A percentile compares a stretch with the other conserved stretches of the same genome.
Conservation (phyloP, 2,888 invertebrate genomes). For the Luffia ferchaultella region DNA sequence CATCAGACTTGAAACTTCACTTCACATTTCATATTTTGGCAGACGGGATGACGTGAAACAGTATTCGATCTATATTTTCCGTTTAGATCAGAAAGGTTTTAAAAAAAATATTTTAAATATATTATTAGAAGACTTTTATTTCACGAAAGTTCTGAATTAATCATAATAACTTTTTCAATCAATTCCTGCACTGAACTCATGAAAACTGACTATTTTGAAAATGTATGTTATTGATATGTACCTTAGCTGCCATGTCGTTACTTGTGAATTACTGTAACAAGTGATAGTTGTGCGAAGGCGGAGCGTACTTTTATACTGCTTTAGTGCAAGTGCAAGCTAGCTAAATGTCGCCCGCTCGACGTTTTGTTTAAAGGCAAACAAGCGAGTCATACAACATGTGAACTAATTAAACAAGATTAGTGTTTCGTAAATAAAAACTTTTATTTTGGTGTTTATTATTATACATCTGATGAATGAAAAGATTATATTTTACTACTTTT, state of each 20-base stretch:
- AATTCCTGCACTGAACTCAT: too few relatives aligned
- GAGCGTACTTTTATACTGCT: constrained; percentile 48
- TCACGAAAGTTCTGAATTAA: too few relatives aligned
- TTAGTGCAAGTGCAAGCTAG: constrained; percentile 35
- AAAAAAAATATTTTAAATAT: too few relatives aligned
- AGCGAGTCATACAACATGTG: neutral
- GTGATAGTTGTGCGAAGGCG: constrained; percentile 42
- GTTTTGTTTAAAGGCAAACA: neutral
- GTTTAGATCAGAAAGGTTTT: too few relatives aligned
- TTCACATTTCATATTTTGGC: too few relatives aligned
- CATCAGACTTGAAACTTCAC: too few relatives aligned
- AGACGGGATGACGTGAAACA: too few relatives aligned
- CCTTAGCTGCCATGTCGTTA: constrained; percentile 60
- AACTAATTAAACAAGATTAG: neutral
- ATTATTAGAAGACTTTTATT: neutral
- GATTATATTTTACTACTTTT: too few relatives aligned
- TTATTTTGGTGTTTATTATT: neutral
- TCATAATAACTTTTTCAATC: too few relatives aligned
- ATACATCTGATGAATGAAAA: neutral
- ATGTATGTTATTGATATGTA: constrained; percentile 22
- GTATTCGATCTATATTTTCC: too few relatives aligned
- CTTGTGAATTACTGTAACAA: constrained; percentile 48
- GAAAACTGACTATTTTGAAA: too few relatives aligned
- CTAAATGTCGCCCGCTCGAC: constrained; percentile 1
- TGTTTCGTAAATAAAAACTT: neutral